Conservation (phyloP, 2,888 invertebrate genomes). For the Drosophila silvestris region DNA sequence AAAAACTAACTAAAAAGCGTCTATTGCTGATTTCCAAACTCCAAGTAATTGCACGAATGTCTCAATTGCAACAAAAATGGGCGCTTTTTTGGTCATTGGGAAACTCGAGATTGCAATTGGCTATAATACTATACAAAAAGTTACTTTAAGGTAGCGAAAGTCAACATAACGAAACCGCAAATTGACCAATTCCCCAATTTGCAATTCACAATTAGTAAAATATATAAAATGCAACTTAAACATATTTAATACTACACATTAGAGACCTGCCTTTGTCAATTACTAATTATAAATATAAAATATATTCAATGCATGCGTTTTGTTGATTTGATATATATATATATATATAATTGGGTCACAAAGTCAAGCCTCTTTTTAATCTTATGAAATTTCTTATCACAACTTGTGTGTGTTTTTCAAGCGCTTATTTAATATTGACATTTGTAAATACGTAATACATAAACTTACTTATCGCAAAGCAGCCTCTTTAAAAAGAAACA, state of each 20-base stretch:
- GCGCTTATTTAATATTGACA: neutral
- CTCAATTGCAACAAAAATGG: slow-evolving; percentile 50
- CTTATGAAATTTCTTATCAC: slow-evolving; percentile 41
- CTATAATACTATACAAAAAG: neutral
- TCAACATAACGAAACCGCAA: slow-evolving; percentile 5
- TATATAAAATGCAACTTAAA: neutral
- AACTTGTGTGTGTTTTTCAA: neutral
- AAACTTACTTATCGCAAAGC: neutral
- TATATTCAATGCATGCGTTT: neutral
- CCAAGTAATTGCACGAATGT: slow-evolving; percentile 65
- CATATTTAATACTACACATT: neutral
- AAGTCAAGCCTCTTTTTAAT: slow-evolving; percentile 48
- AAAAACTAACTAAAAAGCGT: slow-evolving; percentile 34
- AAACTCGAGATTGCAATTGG: slow-evolving; percentile 45
- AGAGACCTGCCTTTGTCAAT: neutral
- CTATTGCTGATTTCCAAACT: slow-evolving; percentile 58
- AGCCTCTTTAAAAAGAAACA: neutral
- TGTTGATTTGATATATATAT: slow-evolving; percentile 9
- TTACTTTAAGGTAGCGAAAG: slow-evolving; percentile 18
- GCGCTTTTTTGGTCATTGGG: slow-evolving; percentile 34
- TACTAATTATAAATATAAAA: neutral
- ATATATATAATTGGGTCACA: slow-evolving; percentile 40
- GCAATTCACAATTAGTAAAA: slow-evolving; percentile 5
- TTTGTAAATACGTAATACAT: neutral
- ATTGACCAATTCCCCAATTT: slow-evolving; percentile 17